Base-by-base conservation (phyloP, 2,797 vertebrate species). In the Eupleurogrammus muticus region DNA sequence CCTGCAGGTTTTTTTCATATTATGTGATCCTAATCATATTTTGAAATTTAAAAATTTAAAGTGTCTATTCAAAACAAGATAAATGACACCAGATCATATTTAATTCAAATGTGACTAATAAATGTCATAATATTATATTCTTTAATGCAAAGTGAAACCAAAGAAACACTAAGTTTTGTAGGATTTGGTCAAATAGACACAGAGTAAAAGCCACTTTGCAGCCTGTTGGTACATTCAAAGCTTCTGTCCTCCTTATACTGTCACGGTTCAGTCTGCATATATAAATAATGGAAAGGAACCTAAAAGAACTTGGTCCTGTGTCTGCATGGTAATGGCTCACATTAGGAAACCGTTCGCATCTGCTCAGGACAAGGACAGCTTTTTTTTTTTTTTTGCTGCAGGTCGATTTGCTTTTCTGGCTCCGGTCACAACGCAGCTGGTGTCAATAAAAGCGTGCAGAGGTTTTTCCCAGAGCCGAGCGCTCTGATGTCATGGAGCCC, bases 21-120 rank as follows among this genome's bases (percentile, higher is more conserved):
- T n/a, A n/a, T n/a, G n/a, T n/a, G n/a, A n/a, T 82, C 19, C 46
- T 60, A 69, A 78, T 77, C 65, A 59, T 34, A 58, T 71, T 48
- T 70, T 53, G 40, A 50, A 82, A 73, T 57, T 51, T n/a, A n/a
- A 0, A 28, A 76, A 67, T 61, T 49, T 2, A 61, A 52, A 54
- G 20, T 16, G 38, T 57, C 17, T 38, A 44, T 40, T 1, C 9
- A 12, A 35, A 56, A 54, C 38, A 52, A 47, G 57, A 68, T 5
- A 8, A 50, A 1, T n/a, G 62, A 48, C 50, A 38, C 54, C 28
- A 17, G 34, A 20, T 36, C 64, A 50, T 0, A 59, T 64, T 68
- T 70, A 14, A 80, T 80, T 80, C 77, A 71, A 77, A 34, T 1
- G 12, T 1, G 6, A 42, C 6, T 21, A n/a, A n/a, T n/a, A n/a